Evolutionary conservation across 2,888 invertebrate species (phyloP).

Genomic region (Ophion costatus): DNA sequence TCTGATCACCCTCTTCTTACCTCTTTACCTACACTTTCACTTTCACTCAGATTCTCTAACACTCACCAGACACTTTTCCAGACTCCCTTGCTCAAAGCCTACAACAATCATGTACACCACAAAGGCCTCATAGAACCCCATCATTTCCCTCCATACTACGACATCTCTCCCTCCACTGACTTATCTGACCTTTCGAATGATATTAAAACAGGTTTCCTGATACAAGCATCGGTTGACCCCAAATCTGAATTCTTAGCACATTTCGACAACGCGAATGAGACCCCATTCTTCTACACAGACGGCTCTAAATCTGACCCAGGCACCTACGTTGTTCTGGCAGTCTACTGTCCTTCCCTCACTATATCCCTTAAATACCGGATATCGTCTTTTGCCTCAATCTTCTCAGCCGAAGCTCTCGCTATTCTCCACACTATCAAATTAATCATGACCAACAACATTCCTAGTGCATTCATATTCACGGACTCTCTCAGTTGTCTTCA

Average conservation of each 20-base stretch:
- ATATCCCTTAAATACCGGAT: no score
- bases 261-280: not conserved
- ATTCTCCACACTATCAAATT: no score
- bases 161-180: not conserved
- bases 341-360: not conserved
- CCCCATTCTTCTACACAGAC: conserved; percentile 56
- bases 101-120: not conserved
- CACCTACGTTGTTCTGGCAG: not conserved
- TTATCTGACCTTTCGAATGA: not conserved
- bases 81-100: not conserved
- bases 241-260: not conserved
- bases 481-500: no score
- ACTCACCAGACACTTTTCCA: not conserved
- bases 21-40: no score
- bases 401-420: no score
- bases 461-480: no score
- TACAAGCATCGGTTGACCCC: not conserved
- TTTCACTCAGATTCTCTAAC: no score
- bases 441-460: no score
- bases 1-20: conserved; percentile 3
- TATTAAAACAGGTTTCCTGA: not conserved
- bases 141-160: not conserved
- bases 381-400: no score
- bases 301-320: conserved; percentile 41
- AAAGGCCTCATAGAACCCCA: conserved; percentile 4